Evolutionary conservation across 1,140 invertebrate genomes (phyloP), one percentile per base, ranked within the genome.

Genomic region (Lasaia peninsularis): DNA sequence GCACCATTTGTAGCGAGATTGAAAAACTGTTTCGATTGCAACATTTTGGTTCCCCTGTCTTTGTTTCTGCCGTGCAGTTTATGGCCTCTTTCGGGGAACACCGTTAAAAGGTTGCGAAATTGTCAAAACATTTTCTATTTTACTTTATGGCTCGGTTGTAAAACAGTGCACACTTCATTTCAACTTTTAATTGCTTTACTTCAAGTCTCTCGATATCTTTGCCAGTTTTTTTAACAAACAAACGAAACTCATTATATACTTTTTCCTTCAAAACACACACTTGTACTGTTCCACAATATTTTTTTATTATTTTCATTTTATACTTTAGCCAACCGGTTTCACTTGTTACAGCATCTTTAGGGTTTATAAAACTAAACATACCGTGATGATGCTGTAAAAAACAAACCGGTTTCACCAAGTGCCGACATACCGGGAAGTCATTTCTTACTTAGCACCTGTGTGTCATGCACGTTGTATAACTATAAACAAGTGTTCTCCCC

Each of bases 1-100:
- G 49, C 60, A 63, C 73, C 77, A 86, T 86, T 88, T 87, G 80
- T 84, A 75, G 69, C 61, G 72, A 80, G 76, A 83, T 88, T 86
- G 82, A 86, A 88, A 88, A 85, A 83, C 76, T 78, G 76, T 77
- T 87, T 60, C 69, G 63, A 74, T 69, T 74, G 75, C 75, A 73
- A 73, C 73, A 71, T 63, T 75, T 74, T 72, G 66, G 65, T 69
- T 62, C 65, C 61, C 48, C 57, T 60, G 32, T 69, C 44, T 52
- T 60, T 59, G 56, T 63, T 67, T 65, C 51, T 62, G 55, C 62
- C 60, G 37, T 64, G 40, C 40, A 48, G 48, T 69, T 71, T 60
- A 64, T 59, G 49, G 12, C 48, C 31, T 49, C 20, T 61, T 61
- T 61, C 58, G 50, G 35, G 24, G 33, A 24, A 53, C 18, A 31